Percentiles rank a stretch among this genome's conserved stretches.
phyloP scores from a whole-genome alignment of 2,888 invertebrate genomes.

The Drosophila kokeensis region DNA sequence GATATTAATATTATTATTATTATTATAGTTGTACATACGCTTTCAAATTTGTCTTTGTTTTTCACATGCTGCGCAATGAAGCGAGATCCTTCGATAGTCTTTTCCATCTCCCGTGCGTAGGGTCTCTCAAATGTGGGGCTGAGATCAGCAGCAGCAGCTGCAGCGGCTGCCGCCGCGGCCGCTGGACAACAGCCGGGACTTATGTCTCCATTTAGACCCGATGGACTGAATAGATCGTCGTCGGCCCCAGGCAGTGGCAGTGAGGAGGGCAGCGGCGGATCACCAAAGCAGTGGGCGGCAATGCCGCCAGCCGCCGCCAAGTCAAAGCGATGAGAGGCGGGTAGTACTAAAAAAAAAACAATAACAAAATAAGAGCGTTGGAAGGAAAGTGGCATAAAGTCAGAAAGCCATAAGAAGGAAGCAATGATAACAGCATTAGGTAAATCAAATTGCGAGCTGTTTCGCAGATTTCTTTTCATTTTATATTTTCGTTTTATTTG shows the following conservation, averaged over 20 bases:
- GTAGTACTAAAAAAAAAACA: conserved; percentile 82
- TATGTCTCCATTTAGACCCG: conserved; percentile 85
- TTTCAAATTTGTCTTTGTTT: conserved; percentile 97
- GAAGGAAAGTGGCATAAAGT: conserved; percentile 3
- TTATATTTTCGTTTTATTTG: conserved; percentile 29
- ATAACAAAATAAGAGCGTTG: not conserved
- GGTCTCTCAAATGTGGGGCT: conserved; percentile 94
- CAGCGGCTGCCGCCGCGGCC: conserved; percentile 65
- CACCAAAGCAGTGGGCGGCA: conserved; percentile 88
- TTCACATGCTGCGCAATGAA: conserved; percentile 98
- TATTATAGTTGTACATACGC: conserved; percentile 88
- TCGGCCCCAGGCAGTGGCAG: conserved; percentile 91
- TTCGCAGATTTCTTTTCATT: conserved; percentile 23
- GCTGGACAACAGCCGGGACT: conserved; percentile 87
- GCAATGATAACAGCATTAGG: conserved; percentile 59
- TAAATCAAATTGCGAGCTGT: conserved; percentile 63
- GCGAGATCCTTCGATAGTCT: conserved; percentile 95
- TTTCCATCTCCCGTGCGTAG: conserved; percentile 93
- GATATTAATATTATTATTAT: not conserved
- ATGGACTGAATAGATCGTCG: conserved; percentile 93
- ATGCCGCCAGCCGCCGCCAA: conserved; percentile 88
- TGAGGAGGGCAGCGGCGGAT: conserved; percentile 88
- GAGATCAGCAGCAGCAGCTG: conserved; percentile 85
- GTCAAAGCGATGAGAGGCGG: conserved; percentile 87
- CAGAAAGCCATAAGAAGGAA: conserved; percentile 4